Base-by-base conservation (phyloP, 2,113 vertebrate species). In the Alethe diademata region DNA sequence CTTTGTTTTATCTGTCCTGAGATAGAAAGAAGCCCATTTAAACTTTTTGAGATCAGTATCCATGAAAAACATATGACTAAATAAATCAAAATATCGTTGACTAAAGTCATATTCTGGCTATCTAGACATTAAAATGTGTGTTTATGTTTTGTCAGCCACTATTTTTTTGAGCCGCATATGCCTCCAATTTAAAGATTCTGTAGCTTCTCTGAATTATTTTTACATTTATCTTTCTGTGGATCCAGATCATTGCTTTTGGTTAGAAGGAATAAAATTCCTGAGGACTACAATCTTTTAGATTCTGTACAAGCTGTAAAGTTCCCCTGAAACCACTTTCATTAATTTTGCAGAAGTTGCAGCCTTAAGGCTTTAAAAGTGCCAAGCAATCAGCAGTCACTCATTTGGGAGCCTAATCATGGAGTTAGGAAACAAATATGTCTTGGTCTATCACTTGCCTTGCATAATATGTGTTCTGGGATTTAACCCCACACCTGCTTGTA, bases 341-440 rank as follows among this genome's bases (percentile, higher is more conserved):
- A 94, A 85, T 95, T 95, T 95, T 93, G 82, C 82, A 93, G 80
- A 94, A 97, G 95, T 90, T 88, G 85, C 92, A 92, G 75, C 88
- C 93, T 95, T 83, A 92, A 96, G 96, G 92, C 92, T 96, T 93
- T 94, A 76, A 90, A 97, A 96, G 71, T 96, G 95, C 94, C 94
- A 95, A 88, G 93, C 93, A 95, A 90, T 95, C 95, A 95, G 64
- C 93, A 96, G 85, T 91, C 93, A 90, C 84, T 95, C 78, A 83
- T 95, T 88, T 93, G 92, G 90, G 92, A 90, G 19, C 71, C 87
- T 93, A 96, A 97, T 96, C 96, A 96, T 80, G 82, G 74, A 91
- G 78, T 61, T 80, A 70, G 92, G 86, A 96, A 94, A 95, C 88
- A 90, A 94, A 90, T 86, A 88, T 67, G 28, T 88, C 87, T 80